A percentile compares a stretch with the other conserved stretches of the same genome.
phyloP scores from a whole-genome alignment of 2,888 invertebrate genomes.

The Scotopteryx bipunctaria region DNA sequence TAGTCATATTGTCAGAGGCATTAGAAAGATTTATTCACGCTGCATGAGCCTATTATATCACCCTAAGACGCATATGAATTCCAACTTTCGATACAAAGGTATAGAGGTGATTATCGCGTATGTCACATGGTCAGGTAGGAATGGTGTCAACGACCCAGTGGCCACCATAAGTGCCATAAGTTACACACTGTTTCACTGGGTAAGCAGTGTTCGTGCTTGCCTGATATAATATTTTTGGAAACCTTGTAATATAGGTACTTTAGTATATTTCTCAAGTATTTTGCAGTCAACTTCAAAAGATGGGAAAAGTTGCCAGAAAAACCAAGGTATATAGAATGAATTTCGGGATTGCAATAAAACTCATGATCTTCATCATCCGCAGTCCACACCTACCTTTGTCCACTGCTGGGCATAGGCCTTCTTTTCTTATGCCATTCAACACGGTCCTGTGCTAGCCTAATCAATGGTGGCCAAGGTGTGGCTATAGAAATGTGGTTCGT shows the following conservation, averaged over 20 bases:
- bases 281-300: too few relatives aligned
- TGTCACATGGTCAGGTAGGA: slow-evolving; percentile 36
- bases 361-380: too few relatives aligned
- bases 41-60: slow-evolving; percentile 12
- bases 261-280: background rate
- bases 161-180: slow-evolving; percentile 48
- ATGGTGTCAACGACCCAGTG: slow-evolving; percentile 60
- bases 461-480: too few relatives aligned
- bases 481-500: too few relatives aligned
- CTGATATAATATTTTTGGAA: background rate
- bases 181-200: slow-evolving; percentile 53
- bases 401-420: too few relatives aligned
- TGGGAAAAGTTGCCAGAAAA: too few relatives aligned
- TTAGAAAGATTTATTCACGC: slow-evolving; percentile 13
- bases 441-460: too few relatives aligned
- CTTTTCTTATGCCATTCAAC: too few relatives aligned
- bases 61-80: slow-evolving; percentile 15
- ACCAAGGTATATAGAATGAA: too few relatives aligned
- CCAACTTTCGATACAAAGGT: background rate
- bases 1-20: slow-evolving; percentile 17
- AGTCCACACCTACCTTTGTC: too few relatives aligned
- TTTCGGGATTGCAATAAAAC: too few relatives aligned
- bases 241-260: background rate
- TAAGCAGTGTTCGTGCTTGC: slow-evolving; percentile 27
- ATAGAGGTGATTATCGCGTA: slow-evolving; percentile 26